Evolutionary conservation across 2,113 vertebrate species (phyloP).

Genomic region (Hippocampus barbouri): DNA sequence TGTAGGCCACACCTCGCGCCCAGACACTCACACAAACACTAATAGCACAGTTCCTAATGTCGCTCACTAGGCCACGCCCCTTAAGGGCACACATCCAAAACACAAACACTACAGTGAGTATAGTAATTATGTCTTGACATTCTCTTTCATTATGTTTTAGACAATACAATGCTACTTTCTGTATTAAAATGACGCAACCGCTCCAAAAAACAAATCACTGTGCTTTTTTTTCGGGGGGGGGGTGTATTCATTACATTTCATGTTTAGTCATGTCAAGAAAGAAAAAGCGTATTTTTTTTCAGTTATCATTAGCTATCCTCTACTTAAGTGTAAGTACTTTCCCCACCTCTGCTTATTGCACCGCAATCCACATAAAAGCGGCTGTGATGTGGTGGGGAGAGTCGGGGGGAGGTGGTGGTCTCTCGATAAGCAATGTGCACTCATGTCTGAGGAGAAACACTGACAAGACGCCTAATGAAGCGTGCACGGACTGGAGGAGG

Average conservation of each 20-base stretch:
- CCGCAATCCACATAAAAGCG: slow-evolving; percentile 37
- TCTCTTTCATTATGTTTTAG: neutral
- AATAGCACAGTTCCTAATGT: neutral
- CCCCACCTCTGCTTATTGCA: slow-evolving; percentile 50
- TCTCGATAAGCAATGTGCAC: slow-evolving; percentile 89
- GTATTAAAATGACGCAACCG: too few species aligned
- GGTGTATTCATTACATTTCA: too few species aligned
- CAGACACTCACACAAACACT: neutral
- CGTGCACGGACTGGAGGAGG: slow-evolving; percentile 74
- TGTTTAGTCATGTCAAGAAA: too few species aligned
- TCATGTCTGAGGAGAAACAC: slow-evolving; percentile 91
- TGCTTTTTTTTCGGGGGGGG: too few species aligned
- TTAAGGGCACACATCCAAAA: neutral
- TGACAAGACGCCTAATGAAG: slow-evolving; percentile 93
- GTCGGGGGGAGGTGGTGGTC: slow-evolving; percentile 18
- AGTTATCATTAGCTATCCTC: too few species aligned
- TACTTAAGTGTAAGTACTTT: neutral
- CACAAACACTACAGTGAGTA: neutral
- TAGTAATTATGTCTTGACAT: neutral
- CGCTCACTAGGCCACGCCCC: neutral
- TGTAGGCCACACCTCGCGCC: neutral
- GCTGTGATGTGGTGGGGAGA: neutral
- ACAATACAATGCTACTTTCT: neutral
- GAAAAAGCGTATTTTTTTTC: too few species aligned
- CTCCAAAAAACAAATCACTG: too few species aligned